These are phyloP conservation scores for Chromobotia macracanthus DNA, from an alignment of 2,797 vertebrate genomes.

Conservation along the genomic window DNA sequence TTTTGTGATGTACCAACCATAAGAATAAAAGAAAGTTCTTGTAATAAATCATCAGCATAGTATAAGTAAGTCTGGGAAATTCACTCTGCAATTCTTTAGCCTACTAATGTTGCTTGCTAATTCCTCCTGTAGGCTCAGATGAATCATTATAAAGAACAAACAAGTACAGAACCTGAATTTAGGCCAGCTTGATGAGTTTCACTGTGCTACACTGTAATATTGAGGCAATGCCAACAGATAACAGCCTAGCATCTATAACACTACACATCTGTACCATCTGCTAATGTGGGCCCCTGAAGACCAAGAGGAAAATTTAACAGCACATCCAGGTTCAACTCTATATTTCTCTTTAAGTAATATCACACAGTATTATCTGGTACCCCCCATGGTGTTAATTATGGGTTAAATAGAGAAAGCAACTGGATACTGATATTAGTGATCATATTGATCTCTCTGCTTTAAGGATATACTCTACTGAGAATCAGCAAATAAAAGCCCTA, in stretches of 20 bases:
- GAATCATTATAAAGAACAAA: constrained; percentile 3
- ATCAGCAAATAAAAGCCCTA: constrained; percentile 12
- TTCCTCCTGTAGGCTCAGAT: neutral
- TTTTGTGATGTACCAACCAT: neutral
- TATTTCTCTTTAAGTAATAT: constrained; percentile 13
- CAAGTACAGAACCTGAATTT: neutral
- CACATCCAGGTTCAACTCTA: neutral
- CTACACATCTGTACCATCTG: neutral
- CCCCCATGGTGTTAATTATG: constrained; percentile 15
- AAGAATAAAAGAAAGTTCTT: constrained; percentile 1
- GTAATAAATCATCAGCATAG: neutral
- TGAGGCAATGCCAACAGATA: neutral
- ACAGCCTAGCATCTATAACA: neutral
- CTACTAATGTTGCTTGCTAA: constrained; percentile 10
- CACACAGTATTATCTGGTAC: constrained; percentile 22
- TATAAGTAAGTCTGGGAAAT: neutral
- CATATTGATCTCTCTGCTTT: constrained; percentile 40
- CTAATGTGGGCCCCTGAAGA: constrained; percentile 6
- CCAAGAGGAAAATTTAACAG: neutral
- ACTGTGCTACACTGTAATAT: neutral
- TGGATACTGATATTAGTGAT: constrained; percentile 21
- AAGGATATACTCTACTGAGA: constrained; percentile 11
- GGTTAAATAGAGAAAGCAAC: constrained; percentile 28
- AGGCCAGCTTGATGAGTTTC: neutral
- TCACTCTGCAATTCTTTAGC: neutral